Evolutionary conservation across 2,888 invertebrate genomes (phyloP).

Genomic region (Carcina quercana): DNA sequence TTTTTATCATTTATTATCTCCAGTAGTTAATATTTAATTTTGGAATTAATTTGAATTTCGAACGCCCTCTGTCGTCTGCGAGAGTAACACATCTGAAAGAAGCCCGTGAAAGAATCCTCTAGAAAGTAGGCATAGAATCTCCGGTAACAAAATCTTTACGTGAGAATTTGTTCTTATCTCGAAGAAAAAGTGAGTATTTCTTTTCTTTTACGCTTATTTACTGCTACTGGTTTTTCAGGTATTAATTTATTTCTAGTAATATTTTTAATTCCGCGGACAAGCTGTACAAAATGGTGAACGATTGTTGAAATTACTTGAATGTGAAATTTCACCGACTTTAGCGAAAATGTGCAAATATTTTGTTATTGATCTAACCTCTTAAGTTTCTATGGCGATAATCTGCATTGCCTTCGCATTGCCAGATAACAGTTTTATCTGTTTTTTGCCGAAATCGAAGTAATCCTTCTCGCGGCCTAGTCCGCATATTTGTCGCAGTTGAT

Average conservation of each 20-base stretch:
- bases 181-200: slow-evolving; percentile 66
- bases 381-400: slow-evolving; percentile 59
- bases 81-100: slow-evolving; percentile 60
- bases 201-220: slow-evolving; percentile 24
- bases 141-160: slow-evolving; percentile 73
- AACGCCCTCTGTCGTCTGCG: slow-evolving; percentile 60
- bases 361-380: slow-evolving; percentile 57
- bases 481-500: slow-evolving; percentile 39
- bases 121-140: slow-evolving; percentile 70
- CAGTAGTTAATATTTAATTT: too few relatives aligned
- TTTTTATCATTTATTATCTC: too few relatives aligned
- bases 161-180: slow-evolving; percentile 65
- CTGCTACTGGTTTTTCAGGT: slow-evolving; percentile 14
- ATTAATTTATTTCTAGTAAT: slow-evolving; percentile 22
- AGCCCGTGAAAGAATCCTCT: slow-evolving; percentile 73
- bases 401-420: slow-evolving; percentile 18
- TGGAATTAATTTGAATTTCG: slow-evolving; percentile 55
- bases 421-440: slow-evolving; percentile 26
- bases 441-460: slow-evolving; percentile 16
- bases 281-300: slow-evolving; percentile 36
- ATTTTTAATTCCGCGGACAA: slow-evolving; percentile 23
- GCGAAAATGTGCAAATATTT: slow-evolving; percentile 39
- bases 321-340: slow-evolving; percentile 36
- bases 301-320: slow-evolving; percentile 29
- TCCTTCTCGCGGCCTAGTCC: slow-evolving; percentile 22